Base-by-base conservation (phyloP, 2,113 vertebrate species). In the Myotis lucifugus region DNA sequence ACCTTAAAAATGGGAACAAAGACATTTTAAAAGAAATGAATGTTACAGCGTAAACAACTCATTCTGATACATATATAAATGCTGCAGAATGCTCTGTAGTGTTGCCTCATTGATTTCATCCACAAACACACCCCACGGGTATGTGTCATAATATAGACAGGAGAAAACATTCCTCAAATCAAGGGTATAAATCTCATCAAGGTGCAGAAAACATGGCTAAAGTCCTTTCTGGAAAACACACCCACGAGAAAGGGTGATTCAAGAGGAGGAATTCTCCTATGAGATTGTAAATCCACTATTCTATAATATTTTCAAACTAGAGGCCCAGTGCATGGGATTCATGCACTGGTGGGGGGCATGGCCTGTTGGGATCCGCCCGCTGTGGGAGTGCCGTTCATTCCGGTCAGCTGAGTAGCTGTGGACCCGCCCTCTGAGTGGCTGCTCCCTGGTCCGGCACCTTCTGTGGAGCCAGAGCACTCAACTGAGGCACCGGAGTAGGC, bases 121-220 rank as follows among this genome's bases (percentile, higher is more conserved):
- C 25, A 4, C 1, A 42, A 4, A 40, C 23, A 5, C 12, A 2
- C 9, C 12, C 11, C 11, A 6, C 0, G 0, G 0, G 25, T 1
- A 0, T 0, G 32, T 2, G 50, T 5, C 42, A 1, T 0, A 1
- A 0, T 1, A 2, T 1, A 10, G 25, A 64, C 2, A 2, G 2
- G 4, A 52, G 4, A 34, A 6, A 18, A 2, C 6, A 0, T 4
- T 14, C 19, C 27, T 21, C 56, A 37, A 21, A 59, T 34, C 37
- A 2, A 21, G 37, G n/a, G 14, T 13, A 1, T 29, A 85, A 11
- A 5, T 42, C 3, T 18, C 18, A 27, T 2, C 23, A 19, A 40
- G 42, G 50, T 0, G 6, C 64, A 17, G 59, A 77, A 54, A 42
- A 27, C 7, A 3, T 10, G 13, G 13, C 27, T 4, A 18, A 8